These are phyloP conservation scores for Aphis craccivora DNA, from an alignment of 1,140 invertebrate genomes.

Conservation along the genomic window DNA sequence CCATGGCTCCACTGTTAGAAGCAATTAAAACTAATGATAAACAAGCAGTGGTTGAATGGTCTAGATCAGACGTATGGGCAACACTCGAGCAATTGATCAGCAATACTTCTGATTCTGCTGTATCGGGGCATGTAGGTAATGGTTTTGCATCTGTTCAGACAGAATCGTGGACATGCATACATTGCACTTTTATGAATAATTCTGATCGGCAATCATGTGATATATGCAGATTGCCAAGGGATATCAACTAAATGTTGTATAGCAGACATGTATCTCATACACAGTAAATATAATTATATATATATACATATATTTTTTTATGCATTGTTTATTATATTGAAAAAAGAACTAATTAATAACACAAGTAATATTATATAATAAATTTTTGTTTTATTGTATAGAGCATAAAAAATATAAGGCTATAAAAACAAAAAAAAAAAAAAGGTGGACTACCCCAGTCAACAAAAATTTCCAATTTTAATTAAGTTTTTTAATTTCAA, in stretches of 20 bases:
- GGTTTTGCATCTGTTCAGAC: conserved; percentile 38
- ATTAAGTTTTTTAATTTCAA: conserved; percentile 39
- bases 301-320: conserved; percentile 50
- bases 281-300: conserved; percentile 42
- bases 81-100: conserved; percentile 84
- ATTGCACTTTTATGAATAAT: conserved; percentile 92
- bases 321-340: conserved; percentile 49
- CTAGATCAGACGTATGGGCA: conserved; percentile 81
- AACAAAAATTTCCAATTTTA: conserved; percentile 35
- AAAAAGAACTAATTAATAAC: conserved; percentile 42
- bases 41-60: conserved; percentile 78
- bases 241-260: conserved; percentile 59
- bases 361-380: conserved; percentile 39
- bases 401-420: background rate
- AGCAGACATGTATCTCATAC: conserved; percentile 26
- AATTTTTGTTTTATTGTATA: conserved; percentile 24
- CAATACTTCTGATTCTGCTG: conserved; percentile 62
- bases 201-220: conserved; percentile 79
- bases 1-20: conserved; percentile 78
- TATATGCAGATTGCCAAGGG: conserved; percentile 89
- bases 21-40: conserved; percentile 77
- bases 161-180: conserved; percentile 84
- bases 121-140: conserved; percentile 45
- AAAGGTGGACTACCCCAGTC: background rate
- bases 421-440: background rate